Evolutionary conservation across 2,888 invertebrate species (phyloP).

Genomic region (Eremobia ochroleuca): DNA sequence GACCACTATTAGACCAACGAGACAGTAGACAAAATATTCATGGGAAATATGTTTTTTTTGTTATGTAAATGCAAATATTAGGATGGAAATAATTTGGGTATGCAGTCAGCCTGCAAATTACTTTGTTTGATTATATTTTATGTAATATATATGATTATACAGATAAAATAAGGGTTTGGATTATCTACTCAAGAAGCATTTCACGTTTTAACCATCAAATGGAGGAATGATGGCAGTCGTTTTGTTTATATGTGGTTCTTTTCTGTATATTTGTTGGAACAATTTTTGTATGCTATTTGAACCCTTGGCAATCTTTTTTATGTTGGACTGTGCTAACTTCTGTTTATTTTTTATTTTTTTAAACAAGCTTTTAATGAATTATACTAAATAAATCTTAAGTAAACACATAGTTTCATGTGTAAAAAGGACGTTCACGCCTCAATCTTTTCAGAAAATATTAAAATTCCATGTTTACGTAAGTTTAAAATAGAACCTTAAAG

Average conservation of each 20-base stretch:
- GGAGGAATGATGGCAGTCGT: constrained; percentile 2
- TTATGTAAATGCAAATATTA: constrained; percentile 16
- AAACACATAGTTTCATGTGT: too few species aligned
- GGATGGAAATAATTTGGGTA: neutral
- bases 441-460: neutral
- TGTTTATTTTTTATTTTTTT: too few species aligned
- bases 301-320: neutral
- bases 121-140: constrained; percentile 13
- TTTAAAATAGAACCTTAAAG: too few species aligned
- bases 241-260: constrained; percentile 2
- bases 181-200: constrained; percentile 15
- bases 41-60: neutral
- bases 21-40: neutral
- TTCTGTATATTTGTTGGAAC: neutral
- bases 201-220: constrained; percentile 36
- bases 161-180: neutral
- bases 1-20: neutral
- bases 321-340: neutral
- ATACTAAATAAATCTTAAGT: too few species aligned
- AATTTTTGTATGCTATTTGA: neutral
- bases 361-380: too few species aligned
- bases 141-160: too few species aligned
- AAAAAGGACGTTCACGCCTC: neutral
- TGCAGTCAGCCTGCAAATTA: constrained; percentile 4
- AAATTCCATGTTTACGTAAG: neutral